Conservation (phyloP, 2,797 vertebrate genomes). For the Acrossocheilus wenchowensis region DNA sequence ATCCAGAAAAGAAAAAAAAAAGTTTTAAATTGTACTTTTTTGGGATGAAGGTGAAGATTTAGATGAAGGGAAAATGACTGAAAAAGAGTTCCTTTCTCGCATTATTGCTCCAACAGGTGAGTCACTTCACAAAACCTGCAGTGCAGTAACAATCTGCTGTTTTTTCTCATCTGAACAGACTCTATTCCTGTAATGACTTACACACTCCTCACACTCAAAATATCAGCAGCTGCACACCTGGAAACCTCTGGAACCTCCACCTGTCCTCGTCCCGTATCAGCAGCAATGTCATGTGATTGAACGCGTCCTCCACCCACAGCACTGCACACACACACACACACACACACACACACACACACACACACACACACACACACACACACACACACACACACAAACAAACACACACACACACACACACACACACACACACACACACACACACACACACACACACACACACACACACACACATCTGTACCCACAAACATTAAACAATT, state of each 20-base stretch:
- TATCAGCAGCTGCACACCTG: slow-evolving; percentile 13
- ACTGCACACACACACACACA: not conserved
- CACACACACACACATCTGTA: not conserved
- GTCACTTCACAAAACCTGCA: not conserved
- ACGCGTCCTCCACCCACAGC: not conserved
- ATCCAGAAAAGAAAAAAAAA: too few species aligned
- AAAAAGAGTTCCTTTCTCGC: not conserved
- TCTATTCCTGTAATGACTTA: not conserved
- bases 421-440: not conserved
- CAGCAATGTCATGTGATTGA: not conserved
- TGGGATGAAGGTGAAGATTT: not conserved
- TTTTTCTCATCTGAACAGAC: not conserved
- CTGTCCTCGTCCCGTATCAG: not conserved
- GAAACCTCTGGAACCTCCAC: slow-evolving; percentile 5
- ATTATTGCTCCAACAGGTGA: not conserved
- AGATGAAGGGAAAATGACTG: too few species aligned
- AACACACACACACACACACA: not conserved
- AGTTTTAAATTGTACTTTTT: too few species aligned
- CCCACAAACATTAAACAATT: not conserved
- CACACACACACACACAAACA: too few species aligned
- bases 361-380: not conserved
- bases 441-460: too few species aligned
- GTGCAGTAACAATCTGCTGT: not conserved
- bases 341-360: too few species aligned
- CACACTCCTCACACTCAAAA: slow-evolving; percentile 5